phyloP scores from a whole-genome alignment of 2,797 vertebrate species.

The Glossophaga mutica region DNA sequence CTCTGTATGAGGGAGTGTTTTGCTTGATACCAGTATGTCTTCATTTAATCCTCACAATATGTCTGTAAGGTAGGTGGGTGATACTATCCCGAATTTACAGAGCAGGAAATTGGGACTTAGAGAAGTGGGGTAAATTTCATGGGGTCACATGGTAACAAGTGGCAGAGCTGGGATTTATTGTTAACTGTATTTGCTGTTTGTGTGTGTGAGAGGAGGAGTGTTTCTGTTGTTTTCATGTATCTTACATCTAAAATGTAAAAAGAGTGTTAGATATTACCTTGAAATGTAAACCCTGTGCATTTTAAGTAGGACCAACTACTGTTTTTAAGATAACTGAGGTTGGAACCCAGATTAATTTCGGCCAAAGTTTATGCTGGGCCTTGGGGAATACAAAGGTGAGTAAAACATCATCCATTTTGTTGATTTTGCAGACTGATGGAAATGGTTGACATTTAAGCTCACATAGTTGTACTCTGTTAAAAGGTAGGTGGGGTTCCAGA shows the following conservation, averaged over 20 bases:
- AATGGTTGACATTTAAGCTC: neutral
- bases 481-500: neutral
- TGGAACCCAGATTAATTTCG: slow-evolving; percentile 3
- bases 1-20: slow-evolving; percentile 2
- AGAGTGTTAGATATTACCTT: neutral
- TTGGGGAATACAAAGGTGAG: neutral
- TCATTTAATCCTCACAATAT: neutral
- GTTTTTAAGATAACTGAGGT: slow-evolving; percentile 23
- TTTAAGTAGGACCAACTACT: neutral
- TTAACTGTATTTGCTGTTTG: neutral
- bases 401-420: neutral
- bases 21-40: slow-evolving; percentile 16
- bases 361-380: neutral
- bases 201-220: neutral
- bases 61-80: neutral
- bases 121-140: neutral
- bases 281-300: neutral
- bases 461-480: neutral
- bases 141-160: neutral
- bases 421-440: neutral
- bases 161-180: neutral
- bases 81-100: neutral
- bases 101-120: neutral
- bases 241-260: neutral
- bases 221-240: neutral